Evolutionary conservation across 2,888 invertebrate species (phyloP).

Genomic region (Drosophila robusta): DNA sequence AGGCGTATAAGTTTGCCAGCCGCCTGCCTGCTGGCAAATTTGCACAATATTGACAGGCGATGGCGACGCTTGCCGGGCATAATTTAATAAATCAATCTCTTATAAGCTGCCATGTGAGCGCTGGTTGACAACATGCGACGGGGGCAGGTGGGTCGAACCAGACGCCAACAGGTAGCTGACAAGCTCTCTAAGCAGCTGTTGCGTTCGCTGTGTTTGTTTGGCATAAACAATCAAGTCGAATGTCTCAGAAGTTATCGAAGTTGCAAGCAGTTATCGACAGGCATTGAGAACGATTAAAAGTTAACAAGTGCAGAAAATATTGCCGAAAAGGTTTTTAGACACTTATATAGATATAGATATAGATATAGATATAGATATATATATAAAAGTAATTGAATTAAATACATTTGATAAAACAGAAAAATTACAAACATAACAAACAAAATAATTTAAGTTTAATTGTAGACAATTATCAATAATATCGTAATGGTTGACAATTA

Average conservation of each 20-base stretch:
- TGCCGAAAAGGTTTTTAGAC: no score
- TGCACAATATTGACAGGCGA: constrained; percentile 74
- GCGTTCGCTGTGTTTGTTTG: neutral
- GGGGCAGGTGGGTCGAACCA: neutral
- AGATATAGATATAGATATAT: no score
- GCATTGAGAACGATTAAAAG: no score
- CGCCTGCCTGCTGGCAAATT: constrained; percentile 60
- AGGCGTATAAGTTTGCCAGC: constrained; percentile 21
- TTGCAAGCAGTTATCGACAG: neutral
- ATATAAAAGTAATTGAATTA: neutral
- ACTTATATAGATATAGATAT: no score
- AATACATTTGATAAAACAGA: neutral
- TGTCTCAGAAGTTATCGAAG: neutral
- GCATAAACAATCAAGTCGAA: neutral
- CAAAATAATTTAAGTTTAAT: no score
- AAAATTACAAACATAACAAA: no score
- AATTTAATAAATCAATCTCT: constrained; percentile 80
- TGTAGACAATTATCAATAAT: no score
- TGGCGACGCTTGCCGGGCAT: constrained; percentile 47
- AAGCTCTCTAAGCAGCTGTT: constrained; percentile 44
- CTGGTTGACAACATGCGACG: constrained; percentile 12
- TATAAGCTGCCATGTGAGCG: constrained; percentile 68
- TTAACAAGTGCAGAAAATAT: no score
- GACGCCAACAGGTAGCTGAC: constrained; percentile 51
- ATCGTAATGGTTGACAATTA: no score